Evolutionary conservation across 2,888 invertebrate genomes (phyloP).

Genomic region (Hydroisotoma schaefferi): DNA sequence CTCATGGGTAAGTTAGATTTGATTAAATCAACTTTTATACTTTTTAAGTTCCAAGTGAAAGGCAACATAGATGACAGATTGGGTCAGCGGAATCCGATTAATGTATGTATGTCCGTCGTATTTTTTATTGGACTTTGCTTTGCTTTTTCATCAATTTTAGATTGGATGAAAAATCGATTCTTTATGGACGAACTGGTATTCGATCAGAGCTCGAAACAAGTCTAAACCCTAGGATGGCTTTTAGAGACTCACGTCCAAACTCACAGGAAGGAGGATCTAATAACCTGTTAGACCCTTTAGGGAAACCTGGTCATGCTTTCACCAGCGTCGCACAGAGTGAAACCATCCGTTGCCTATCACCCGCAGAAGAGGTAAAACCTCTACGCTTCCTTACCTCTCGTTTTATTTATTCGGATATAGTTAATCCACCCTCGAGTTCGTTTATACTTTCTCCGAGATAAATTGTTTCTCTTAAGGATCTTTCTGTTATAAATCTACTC

Average conservation of each 20-base stretch:
- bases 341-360: conserved; percentile 43
- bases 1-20: conserved; percentile 61
- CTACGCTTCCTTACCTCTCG: too few relatives aligned
- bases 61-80: background rate
- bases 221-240: conserved; percentile 20
- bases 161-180: conserved; percentile 63
- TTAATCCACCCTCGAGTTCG: background rate
- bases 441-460: too few relatives aligned
- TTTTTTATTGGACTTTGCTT: too few relatives aligned
- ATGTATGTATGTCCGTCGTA: background rate
- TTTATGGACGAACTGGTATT: conserved; percentile 50
- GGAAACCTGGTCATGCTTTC: conserved; percentile 19
- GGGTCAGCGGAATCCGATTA: background rate
- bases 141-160: conserved; percentile 52
- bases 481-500: too few relatives aligned
- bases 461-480: too few relatives aligned
- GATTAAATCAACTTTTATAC: conserved; percentile 5
- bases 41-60: too few relatives aligned
- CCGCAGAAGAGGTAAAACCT: conserved; percentile 46
- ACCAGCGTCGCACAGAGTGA: conserved; percentile 8
- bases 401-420: too few relatives aligned
- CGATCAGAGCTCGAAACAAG: conserved; percentile 30
- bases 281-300: conserved; percentile 19
- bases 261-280: conserved; percentile 25
- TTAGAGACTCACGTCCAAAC: conserved; percentile 28